These are phyloP conservation scores for Sclerodermus sp. DNA, from an alignment of 2,888 invertebrate species.

Conservation along the genomic window DNA sequence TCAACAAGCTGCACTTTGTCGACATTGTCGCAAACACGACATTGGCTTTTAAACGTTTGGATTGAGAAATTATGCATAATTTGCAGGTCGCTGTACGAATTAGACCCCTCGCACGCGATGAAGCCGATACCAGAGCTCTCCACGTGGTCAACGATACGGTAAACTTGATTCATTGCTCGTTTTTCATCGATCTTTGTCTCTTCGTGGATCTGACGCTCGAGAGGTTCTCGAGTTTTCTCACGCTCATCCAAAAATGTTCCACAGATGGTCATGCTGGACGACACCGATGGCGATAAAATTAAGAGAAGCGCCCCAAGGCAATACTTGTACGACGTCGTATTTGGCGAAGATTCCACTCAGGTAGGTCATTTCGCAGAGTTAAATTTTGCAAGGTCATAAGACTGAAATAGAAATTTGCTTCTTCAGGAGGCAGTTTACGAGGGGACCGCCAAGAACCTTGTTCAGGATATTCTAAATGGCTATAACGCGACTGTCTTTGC, in stretches of 20 bases:
- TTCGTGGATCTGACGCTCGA: too few relatives aligned
- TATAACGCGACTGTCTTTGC: slow-evolving; percentile 96
- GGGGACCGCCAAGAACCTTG: slow-evolving; percentile 80
- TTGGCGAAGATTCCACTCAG: slow-evolving; percentile 84
- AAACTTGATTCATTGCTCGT: too few relatives aligned
- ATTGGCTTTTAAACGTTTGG: too few relatives aligned
- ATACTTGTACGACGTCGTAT: slow-evolving; percentile 87
- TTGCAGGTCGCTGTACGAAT: slow-evolving; percentile 87
- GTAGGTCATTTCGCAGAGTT: slow-evolving; percentile 61
- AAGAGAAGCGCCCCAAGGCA: slow-evolving; percentile 75
- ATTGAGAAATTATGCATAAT: slow-evolving; percentile 2
- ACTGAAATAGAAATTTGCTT: background rate
- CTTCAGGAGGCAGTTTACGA: slow-evolving; percentile 80
- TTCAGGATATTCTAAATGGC: slow-evolving; percentile 82
- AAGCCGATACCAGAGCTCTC: slow-evolving; percentile 70
- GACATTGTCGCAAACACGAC: too few relatives aligned
- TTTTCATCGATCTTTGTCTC: too few relatives aligned
- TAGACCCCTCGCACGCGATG: slow-evolving; percentile 77
- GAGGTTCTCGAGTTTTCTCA: too few relatives aligned
- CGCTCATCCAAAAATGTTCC: too few relatives aligned
- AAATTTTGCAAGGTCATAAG: too few relatives aligned
- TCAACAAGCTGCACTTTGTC: too few relatives aligned
- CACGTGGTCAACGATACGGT: slow-evolving; percentile 81
- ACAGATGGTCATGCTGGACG: slow-evolving; percentile 72
- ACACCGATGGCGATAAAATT: slow-evolving; percentile 65